A percentile compares a stretch with the other conserved stretches of the same genome.
Conservation (phyloP, 2,113 vertebrate genomes). For the Gopherus evgoodei region DNA sequence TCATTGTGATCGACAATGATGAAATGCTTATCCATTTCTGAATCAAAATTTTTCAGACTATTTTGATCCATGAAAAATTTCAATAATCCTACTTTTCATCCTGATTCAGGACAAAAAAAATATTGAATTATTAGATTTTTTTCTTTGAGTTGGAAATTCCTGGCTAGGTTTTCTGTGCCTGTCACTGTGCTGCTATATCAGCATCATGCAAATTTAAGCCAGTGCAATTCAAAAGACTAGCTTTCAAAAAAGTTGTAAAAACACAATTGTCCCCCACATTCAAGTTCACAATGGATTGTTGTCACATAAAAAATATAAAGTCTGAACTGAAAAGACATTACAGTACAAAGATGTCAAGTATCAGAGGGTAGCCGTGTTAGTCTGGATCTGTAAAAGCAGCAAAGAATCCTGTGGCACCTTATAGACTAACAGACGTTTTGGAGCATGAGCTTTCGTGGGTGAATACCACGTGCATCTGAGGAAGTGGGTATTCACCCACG, state of each 20-base stretch:
- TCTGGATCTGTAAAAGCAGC: no score
- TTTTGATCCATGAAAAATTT: background rate
- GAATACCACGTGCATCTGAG: no score
- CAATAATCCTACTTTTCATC: background rate
- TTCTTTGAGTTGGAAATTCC: background rate
- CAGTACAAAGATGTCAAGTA: background rate
- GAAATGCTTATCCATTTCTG: background rate
- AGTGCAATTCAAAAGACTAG: background rate
- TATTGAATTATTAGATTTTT: background rate
- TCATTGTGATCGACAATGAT: background rate
- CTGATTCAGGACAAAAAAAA: background rate
- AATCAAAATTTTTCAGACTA: background rate
- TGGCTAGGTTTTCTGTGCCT: background rate
- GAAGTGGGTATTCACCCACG: no score
- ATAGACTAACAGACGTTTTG: no score
- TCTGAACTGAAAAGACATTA: background rate
- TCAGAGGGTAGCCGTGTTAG: no score
- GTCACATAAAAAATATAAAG: background rate
- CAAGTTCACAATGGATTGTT: background rate
- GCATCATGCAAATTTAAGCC: background rate
- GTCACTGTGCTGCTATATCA: background rate
- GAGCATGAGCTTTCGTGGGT: no score
- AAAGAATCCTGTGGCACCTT: no score
- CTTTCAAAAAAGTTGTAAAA: background rate
- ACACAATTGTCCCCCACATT: background rate